Conservation (phyloP, 1,140 invertebrate species). For the Elysia chlorotica region DNA sequence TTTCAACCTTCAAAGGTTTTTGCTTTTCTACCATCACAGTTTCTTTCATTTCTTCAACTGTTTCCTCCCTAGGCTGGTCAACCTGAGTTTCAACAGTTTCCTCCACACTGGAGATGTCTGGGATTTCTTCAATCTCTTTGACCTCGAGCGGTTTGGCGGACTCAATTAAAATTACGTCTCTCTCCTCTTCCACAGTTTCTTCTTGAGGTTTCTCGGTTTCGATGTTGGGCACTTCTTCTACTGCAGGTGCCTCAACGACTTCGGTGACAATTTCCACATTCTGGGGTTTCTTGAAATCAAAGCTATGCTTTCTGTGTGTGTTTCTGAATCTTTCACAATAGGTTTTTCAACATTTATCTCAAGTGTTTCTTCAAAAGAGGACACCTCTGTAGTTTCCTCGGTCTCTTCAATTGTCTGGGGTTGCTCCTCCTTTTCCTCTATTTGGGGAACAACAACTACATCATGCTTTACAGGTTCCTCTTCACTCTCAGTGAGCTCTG, state of each 20-base stretch:
- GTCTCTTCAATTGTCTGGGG: slow-evolving; percentile 4
- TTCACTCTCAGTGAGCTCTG: slow-evolving; percentile 37
- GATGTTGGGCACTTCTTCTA: slow-evolving; percentile 12
- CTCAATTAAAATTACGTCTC: slow-evolving; percentile 13
- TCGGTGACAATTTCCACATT: slow-evolving; percentile 26
- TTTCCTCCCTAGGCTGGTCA: slow-evolving; percentile 16
- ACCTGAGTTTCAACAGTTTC: slow-evolving; percentile 1
- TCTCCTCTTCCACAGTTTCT: slow-evolving; percentile 19
- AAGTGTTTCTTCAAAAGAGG: slow-evolving; percentile 23
- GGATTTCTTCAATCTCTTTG: slow-evolving; percentile 15
- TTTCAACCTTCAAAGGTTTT: slow-evolving; percentile 21
- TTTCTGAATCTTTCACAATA: slow-evolving; percentile 24
- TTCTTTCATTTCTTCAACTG: slow-evolving; percentile 16
- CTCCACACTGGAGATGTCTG: neutral
- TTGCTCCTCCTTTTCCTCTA: slow-evolving; percentile 21
- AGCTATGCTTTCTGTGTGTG: slow-evolving; percentile 27
- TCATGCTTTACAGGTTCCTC: slow-evolving; percentile 24
- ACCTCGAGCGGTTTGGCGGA: slow-evolving; percentile 23
- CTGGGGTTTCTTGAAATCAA: slow-evolving; percentile 26
- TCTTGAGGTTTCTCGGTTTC: slow-evolving; percentile 19
- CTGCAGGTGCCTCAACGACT: slow-evolving; percentile 18
- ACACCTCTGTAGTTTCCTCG: slow-evolving; percentile 10
- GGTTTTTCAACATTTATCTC: slow-evolving; percentile 27
- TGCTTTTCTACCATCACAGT: slow-evolving; percentile 24
- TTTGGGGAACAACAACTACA: slow-evolving; percentile 13